These are phyloP conservation scores for Doris montereyensis DNA, from an alignment of 2,888 invertebrate genomes.

Conservation along the genomic window DNA sequence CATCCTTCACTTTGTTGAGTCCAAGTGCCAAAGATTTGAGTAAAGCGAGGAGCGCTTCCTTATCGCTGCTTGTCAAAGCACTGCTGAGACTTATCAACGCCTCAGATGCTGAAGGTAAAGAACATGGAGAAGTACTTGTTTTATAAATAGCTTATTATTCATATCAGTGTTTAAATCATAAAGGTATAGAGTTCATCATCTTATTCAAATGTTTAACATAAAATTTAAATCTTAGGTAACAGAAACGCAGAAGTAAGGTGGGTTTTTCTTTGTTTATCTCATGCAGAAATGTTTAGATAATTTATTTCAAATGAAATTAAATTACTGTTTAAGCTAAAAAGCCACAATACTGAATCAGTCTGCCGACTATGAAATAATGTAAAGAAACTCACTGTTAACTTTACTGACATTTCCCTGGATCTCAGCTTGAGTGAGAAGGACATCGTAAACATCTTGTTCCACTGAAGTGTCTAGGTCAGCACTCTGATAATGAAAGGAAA, in stretches of 20 bases:
- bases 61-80: constrained; percentile 61
- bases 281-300: not conserved
- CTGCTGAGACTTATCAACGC: constrained; percentile 54
- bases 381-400: constrained; percentile 76
- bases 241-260: no score
- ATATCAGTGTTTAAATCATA: no score
- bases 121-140: no score
- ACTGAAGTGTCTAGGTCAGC: constrained; percentile 80
- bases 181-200: no score
- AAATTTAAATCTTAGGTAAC: no score
- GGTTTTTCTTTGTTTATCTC: not conserved
- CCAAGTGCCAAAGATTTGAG: constrained; percentile 61
- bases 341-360: no score
- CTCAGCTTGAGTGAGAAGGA: constrained; percentile 81
- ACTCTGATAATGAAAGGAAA: constrained; percentile 58
- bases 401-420: constrained; percentile 81
- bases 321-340: no score
- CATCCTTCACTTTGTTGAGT: constrained; percentile 61
- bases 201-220: no score
- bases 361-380: not conserved
- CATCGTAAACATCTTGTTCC: constrained; percentile 82
- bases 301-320: not conserved
- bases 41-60: constrained; percentile 51
- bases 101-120: constrained; percentile 49
- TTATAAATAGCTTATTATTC: no score